Base-by-base conservation (phyloP, 2,888 invertebrate species). In the Atethmia centrago region DNA sequence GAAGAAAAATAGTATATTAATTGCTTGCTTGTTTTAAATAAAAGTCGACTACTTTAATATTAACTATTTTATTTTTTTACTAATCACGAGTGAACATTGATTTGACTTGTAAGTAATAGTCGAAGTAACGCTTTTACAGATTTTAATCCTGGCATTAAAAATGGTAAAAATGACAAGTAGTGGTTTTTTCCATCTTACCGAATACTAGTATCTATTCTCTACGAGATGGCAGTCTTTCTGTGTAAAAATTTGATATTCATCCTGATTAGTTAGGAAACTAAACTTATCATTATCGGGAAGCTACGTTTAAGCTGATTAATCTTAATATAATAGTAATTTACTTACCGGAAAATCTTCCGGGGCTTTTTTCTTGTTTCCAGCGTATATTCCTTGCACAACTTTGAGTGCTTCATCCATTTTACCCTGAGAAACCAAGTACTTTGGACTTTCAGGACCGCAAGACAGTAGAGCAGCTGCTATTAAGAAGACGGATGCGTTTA, bases 371-470 rank as follows among this genome's bases (percentile, higher is more conserved):
- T 93, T 95, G 82, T 96, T 96, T 16, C 88, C 90, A 2, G 96
- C 93, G 85, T 97, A 98, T 77, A 98, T 97, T 9, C 89, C 90
- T 70, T 95, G 95, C 47, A 98, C 90, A 49, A 97, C 96, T 53
- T 93, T 82, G 28, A 98, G 88, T 0, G 98, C 97, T 83, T 97
- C 97, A 0, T 97, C 96, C 4, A 95, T 92, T 83, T 95, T 95
- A 0, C 97, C 97, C 84, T 97, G 97, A 0, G 97, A 96, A 14
- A 98, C 93, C 42, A 97, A 94, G 90, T 97, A 98, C 89, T 98
- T 98, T 0, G 98, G 98, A 85, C 98, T 98, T 90, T 98, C 98
- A 0, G 98, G 98, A 3, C 95, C 95, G 4, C 95, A 93, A 0
- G 97, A 91, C 74, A 97, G 93, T 0, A 97, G 67, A 0, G 97